Conservation (phyloP, 1,140 invertebrate genomes). For the Bombyx mandarina region DNA sequence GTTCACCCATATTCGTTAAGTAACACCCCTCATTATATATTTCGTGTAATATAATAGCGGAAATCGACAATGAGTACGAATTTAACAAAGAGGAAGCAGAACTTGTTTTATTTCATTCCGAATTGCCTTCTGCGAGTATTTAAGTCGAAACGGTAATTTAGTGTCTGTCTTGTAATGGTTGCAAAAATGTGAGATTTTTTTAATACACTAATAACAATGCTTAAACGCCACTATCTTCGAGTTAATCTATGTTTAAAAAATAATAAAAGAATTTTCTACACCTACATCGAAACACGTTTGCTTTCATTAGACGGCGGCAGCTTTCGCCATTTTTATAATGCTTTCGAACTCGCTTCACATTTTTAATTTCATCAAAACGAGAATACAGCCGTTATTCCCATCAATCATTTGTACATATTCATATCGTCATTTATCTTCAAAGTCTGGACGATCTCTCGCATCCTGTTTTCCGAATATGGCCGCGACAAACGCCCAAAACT, state of each 20-base stretch:
- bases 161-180: conserved; percentile 1
- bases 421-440: conserved; percentile 5
- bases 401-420: conserved; percentile 10
- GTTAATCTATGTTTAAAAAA: conserved; percentile 4
- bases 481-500: no score
- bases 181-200: conserved; percentile 2
- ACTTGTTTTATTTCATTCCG: conserved; percentile 1
- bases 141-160: conserved; percentile 1
- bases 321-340: conserved; percentile 14
- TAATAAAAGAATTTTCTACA: conserved; percentile 12
- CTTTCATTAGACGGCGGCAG: conserved; percentile 12
- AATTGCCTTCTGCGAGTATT: background rate
- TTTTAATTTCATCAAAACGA: conserved; percentile 13
- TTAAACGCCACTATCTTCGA: conserved; percentile 4
- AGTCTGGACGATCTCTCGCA: conserved; percentile 11
- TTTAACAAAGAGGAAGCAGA: conserved; percentile 3
- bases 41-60: background rate
- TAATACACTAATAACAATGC: conserved; percentile 6
- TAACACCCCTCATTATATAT: no score
- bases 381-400: conserved; percentile 11
- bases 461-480: conserved; percentile 12
- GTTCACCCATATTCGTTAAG: no score
- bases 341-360: conserved; percentile 5
- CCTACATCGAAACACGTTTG: conserved; percentile 12
- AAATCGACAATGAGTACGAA: conserved; percentile 3